Percentiles rank a stretch among this genome's conserved stretches.
Conservation (phyloP, 2,113 vertebrate species). For the Lophius piscatorius region DNA sequence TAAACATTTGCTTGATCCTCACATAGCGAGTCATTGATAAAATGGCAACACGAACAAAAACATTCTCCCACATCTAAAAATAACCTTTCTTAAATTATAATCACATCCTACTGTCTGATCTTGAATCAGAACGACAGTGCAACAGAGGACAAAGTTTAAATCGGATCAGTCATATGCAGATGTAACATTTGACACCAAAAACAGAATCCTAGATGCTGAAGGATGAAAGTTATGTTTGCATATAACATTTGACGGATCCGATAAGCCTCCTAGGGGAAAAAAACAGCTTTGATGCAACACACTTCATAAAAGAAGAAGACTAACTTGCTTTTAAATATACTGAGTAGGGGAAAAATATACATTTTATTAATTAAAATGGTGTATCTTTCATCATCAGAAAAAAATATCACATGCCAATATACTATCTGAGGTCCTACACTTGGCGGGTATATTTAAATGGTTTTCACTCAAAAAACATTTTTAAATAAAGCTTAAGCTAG, state of each 20-base stretch:
- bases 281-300: slow-evolving; percentile 32
- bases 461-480: too few species aligned
- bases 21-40: slow-evolving; percentile 37
- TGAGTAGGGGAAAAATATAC: slow-evolving; percentile 12
- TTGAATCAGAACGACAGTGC: slow-evolving; percentile 59
- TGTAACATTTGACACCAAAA: slow-evolving; percentile 79
- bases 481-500: too few species aligned
- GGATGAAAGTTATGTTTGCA: slow-evolving; percentile 78
- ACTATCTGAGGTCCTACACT: too few species aligned
- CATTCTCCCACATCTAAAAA: slow-evolving; percentile 54
- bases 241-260: slow-evolving; percentile 24
- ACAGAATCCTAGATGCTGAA: slow-evolving; percentile 63
- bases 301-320: neutral
- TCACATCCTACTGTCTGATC: slow-evolving; percentile 54
- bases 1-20: slow-evolving; percentile 7
- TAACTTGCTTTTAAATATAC: slow-evolving; percentile 16
- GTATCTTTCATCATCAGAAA: too few species aligned
- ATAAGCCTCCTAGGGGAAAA: slow-evolving; percentile 42
- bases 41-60: slow-evolving; percentile 21
- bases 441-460: too few species aligned
- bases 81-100: slow-evolving; percentile 51
- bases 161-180: slow-evolving; percentile 80
- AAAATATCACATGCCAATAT: too few species aligned
- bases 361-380: neutral
- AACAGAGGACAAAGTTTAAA: slow-evolving; percentile 68